Conservation (phyloP, 2,113 vertebrate genomes). For the Triplophysa siluroides region DNA sequence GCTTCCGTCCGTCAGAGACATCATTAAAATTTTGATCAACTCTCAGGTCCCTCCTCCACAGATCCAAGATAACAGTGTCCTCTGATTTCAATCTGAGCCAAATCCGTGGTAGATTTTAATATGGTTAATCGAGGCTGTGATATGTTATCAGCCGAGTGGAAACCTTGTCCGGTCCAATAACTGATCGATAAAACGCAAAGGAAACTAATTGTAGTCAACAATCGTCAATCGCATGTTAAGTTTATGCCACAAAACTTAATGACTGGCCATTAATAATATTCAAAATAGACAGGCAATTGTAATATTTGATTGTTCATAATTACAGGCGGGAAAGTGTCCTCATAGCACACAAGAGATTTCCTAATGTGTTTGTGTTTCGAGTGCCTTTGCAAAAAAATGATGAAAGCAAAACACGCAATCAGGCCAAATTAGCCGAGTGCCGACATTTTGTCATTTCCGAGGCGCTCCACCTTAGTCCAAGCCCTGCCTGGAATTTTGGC, state of each 20-base stretch:
- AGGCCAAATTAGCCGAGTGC: slow-evolving; percentile 44
- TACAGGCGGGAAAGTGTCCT: slow-evolving; percentile 6
- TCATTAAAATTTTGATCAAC: slow-evolving; percentile 29
- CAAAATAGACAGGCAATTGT: slow-evolving; percentile 30
- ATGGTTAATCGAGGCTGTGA: slow-evolving; percentile 45
- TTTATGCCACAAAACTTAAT: slow-evolving; percentile 6
- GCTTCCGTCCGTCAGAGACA: slow-evolving; percentile 1
- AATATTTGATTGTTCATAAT: slow-evolving; percentile 50
- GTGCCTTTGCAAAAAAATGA: slow-evolving; percentile 33
- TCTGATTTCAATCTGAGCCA: slow-evolving; percentile 15
- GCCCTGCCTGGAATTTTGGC: slow-evolving; percentile 20
- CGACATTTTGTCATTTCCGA: slow-evolving; percentile 37
- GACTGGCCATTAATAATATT: slow-evolving; percentile 10
- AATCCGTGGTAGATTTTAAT: neutral
- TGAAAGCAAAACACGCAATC: slow-evolving; percentile 52
- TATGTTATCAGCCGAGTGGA: slow-evolving; percentile 41
- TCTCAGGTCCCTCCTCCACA: slow-evolving; percentile 18
- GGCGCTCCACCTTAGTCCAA: slow-evolving; percentile 1
- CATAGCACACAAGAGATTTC: neutral
- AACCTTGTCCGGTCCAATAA: slow-evolving; percentile 9
- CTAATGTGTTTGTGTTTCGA: slow-evolving; percentile 13
- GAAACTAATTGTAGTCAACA: slow-evolving; percentile 12
- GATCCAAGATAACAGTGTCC: slow-evolving; percentile 44
- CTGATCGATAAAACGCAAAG: slow-evolving; percentile 46
- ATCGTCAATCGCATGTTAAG: neutral